Evolutionary conservation across 2,888 invertebrate species (phyloP), one percentile per base, ranked within the genome.

Genomic region (Nemotelus nigrinus): DNA sequence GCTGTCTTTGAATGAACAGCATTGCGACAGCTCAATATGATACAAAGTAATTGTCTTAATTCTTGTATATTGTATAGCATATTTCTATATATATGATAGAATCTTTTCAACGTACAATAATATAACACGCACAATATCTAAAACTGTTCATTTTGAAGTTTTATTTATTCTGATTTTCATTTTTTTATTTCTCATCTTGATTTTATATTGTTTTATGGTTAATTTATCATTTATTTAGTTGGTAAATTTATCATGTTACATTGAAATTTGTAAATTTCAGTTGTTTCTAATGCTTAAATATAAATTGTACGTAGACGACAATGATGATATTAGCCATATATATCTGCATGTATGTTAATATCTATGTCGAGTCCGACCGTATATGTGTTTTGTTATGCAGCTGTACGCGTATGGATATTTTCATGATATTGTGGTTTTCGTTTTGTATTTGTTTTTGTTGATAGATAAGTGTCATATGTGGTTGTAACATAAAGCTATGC

Each of bases 141-240:
- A 60, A 76, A 76, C 78, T 76, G 70, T 60, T 41, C 63, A 63
- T 63, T 63, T 63, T 39, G 2, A 63, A 41, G 63, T 79, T 77
- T 65, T 78, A 7, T 65, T 53, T 77, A 77, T 79, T 79, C 65
- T 65, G 78, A 77, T 68, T 77, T 77, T 71, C 70, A 58, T 68
- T 10, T 65, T 47, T 78, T 79, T 47, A 55, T 75, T 64, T 78
- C 78, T 78, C 74, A 78, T 76, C 72, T 3, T 76, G 5, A 5
- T 77, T 79, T 71, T 79, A 25, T 44, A 10, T 79, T 76, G 55
- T 44, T 77, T 44, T 77, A 45, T 75, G n/a, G 57, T 79, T 65
- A 57, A 74, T 72, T 78, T 80, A 77, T 78, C 79, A 79, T 57
- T 77, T 79, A 72, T 80, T 78, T 78, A 79, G 1, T 25, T 25